Base-by-base conservation (phyloP, 2,888 invertebrate species). In the Taenaris catops region DNA sequence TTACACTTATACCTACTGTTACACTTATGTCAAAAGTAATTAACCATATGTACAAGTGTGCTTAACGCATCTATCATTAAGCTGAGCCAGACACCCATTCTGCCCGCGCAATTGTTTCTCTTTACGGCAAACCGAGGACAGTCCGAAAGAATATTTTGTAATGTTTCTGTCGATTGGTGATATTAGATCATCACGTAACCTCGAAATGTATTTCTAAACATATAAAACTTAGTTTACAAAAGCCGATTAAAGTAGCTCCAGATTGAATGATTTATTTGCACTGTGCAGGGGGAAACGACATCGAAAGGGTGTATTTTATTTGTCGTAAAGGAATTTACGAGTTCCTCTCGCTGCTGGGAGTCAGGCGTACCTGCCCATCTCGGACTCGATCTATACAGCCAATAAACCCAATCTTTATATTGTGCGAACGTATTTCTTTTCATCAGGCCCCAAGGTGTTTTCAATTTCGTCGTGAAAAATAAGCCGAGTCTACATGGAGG, bases 261-360 rank as follows among this genome's bases (percentile, higher is more conserved):
- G 67, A 76, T 76, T 75, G 75, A 76, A 75, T 76, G 75, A 79
- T 79, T 75, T 78, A 78, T 74, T 61, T 52, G 35, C 50, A 46
- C 52, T 49, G 51, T 51, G 53, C 58, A 60, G 9, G 59, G 58
- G 51, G 51, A 57, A 52, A 48, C 54, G 63, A 57, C 60, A 57
- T 58, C 46, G 58, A 53, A 36, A 57, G 53, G 62, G 58, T 62
- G 64, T 67, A 67, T 69, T 79, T 80, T 79, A 76, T 76, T 70
- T 68, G 72, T 75, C 79, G 73, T 81, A 78, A 78, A 78, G 67
- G 61, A 69, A 67, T 80, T 78, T 81, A 79, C 70, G 70, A 65
- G 65, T 53, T 46, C 51, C 46, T 49, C 53, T 56, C 61, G 56
- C 59, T 62, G 26, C 48, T 36, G 33, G 47, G 27, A 53, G 49